Evolutionary conservation across 2,888 invertebrate species (phyloP), one percentile per base, ranked within the genome.

Genomic region (Rhagonycha fulva): DNA sequence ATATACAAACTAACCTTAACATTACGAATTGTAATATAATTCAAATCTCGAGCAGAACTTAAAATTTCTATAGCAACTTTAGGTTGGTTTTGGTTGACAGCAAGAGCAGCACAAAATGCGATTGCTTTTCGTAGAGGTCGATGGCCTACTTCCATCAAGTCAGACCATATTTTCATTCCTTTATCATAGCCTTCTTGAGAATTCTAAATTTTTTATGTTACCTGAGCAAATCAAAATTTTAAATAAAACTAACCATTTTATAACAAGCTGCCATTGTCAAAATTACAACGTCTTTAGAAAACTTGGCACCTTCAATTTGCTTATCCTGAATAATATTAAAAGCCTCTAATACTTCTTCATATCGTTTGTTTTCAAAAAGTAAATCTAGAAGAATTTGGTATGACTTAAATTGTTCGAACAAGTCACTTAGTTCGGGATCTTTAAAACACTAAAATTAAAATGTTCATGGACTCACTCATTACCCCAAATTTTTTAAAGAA

Each of bases 331-430:
- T 89, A 0, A 85, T 85, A n/a, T 93, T 90, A 85, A 92, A 94
- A 4, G 92, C 88, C 62, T 91, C 89, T 74, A 92, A 87, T 82
- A 95, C 90, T 76, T 95, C 92, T 23, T 92, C 86, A 84, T 93
- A 95, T 89, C 89, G 91, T 79, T 89, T 86, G 84, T 94, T 91
- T 77, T 91, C 92, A 84, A 91, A 95, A 0, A 96, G 87, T 3
- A 96, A 87, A 87, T 95, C 94, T 83, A 95, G 86, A 1, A 95
- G 84, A 74, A 95, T 88, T 83, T 94, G 93, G 82, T 91, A 93
- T 0, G 91, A 89, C 5, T 91, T 88, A 12, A 93, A 83, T 84
- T 96, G 95, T 84, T 94, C 93, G 85, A 95, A 96, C 84, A 96
- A 93, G 9, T 91, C 91, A 14, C 86, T 86, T 30, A 94, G 88